Conservation (phyloP, 2,113 vertebrate genomes). For the Ophiodon elongatus region DNA sequence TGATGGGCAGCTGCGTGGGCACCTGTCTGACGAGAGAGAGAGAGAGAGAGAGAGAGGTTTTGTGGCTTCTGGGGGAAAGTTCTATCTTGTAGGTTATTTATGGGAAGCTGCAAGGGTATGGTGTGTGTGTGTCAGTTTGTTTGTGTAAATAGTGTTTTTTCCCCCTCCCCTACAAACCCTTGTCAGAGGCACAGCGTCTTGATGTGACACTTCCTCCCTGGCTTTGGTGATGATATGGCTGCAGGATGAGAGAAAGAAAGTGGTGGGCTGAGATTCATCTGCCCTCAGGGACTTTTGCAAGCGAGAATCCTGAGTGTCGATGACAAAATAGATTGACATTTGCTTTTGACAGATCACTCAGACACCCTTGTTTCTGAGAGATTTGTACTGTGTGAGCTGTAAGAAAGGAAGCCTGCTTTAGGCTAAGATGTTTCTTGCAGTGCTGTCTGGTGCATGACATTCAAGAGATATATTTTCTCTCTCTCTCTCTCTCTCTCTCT, state of each 20-base stretch:
- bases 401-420: conserved; percentile 63
- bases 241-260: conserved; percentile 69
- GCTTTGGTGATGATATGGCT: conserved; percentile 65
- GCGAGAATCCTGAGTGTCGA: conserved; percentile 68
- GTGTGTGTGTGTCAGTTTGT: conserved; percentile 66
- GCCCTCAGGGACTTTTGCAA: conserved; percentile 66
- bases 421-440: conserved; percentile 72
- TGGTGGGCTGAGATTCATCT: conserved; percentile 60
- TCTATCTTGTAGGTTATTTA: conserved; percentile 78
- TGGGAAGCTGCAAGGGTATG: conserved; percentile 75
- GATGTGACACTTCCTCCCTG: conserved; percentile 74
- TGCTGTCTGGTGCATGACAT: conserved; percentile 60
- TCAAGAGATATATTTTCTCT: conserved; percentile 60
- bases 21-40: conserved; percentile 81
- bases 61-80: conserved; percentile 70
- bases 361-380: conserved; percentile 72
- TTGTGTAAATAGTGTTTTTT: conserved; percentile 74
- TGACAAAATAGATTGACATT: conserved; percentile 83
- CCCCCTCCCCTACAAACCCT: conserved; percentile 39
- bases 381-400: conserved; percentile 66
- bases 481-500: conserved; percentile 25
- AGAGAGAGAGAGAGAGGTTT: conserved; percentile 32
- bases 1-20: conserved; percentile 82
- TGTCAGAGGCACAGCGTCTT: conserved; percentile 69
- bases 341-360: conserved; percentile 80